These are phyloP conservation scores for Brachionus plicatilis DNA, from an alignment of 1,140 invertebrate species.

Conservation along the genomic window DNA sequence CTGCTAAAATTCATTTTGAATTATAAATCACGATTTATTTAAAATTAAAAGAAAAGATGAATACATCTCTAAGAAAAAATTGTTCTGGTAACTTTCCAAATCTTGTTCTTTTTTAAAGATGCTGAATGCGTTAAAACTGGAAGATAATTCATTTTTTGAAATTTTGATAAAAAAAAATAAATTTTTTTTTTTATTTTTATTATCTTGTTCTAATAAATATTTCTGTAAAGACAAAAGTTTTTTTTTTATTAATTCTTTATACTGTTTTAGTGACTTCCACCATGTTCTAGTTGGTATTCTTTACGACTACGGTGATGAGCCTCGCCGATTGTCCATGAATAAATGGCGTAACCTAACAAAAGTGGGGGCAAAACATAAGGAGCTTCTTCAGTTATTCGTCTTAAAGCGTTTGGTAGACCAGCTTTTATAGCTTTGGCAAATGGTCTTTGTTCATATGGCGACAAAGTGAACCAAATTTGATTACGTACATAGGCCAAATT, in stretches of 20 bases:
- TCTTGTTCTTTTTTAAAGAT: no score
- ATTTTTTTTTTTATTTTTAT: neutral
- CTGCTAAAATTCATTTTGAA: no score
- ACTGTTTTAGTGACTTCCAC: neutral
- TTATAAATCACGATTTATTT: no score
- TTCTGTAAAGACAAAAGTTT: neutral
- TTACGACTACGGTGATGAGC: neutral
- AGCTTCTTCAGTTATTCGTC: slow-evolving; percentile 32
- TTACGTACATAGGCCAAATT: slow-evolving; percentile 33
- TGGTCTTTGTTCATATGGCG: slow-evolving; percentile 39
- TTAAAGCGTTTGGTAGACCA: slow-evolving; percentile 36
- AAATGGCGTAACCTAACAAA: slow-evolving; percentile 28
- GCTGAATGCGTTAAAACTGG: no score
- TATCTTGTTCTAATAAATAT: neutral
- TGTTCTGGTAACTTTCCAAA: no score
- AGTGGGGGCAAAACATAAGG: slow-evolving; percentile 31
- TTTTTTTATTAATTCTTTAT: neutral
- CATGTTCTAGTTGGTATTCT: neutral
- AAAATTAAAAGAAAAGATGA: no score
- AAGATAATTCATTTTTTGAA: no score
- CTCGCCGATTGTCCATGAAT: slow-evolving; percentile 20
- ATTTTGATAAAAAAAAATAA: neutral
- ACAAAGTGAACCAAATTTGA: slow-evolving; percentile 39
- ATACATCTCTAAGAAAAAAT: no score
- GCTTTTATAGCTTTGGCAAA: slow-evolving; percentile 36